Evolutionary conservation across 92 coral and sea anemone species (phyloP), one percentile per base, ranked within the genome.

Genomic region (Chrysogorgia sp.): DNA sequence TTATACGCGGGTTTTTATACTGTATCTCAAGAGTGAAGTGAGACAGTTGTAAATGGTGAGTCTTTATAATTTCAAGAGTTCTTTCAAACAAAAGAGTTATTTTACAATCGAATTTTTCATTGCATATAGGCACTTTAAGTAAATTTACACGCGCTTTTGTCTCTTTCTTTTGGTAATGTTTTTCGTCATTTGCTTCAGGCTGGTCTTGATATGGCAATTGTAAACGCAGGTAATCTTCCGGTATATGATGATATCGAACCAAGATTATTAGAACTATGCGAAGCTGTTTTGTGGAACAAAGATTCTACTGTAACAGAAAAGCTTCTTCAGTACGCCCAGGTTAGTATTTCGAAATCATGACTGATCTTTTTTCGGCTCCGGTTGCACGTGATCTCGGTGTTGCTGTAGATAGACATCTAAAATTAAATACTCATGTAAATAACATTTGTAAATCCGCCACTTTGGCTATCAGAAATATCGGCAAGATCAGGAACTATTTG

Each of bases 151-250:
- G 29, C 22, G 25, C 30, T 72, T 32, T 14, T 41, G 35, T 3
- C 45, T 0, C 21, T 47, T 10, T 14, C 41, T 7, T 43, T 0
- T 0, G 7, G 24, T 69, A 15, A 22, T 19, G 3, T 1, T 17
- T 9, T 26, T 20, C 9, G 48, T 0, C 26, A 0, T 74, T 62
- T 12, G 22, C 12, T 32, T 40, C 20, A 94, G 98, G 98, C 88
- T 85, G 98, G 98, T 33, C 88, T 94, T 52, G 98, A 94, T 62
- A 94, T 94, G 98, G 98, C 98, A 2, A 94, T 94, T 20, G 98
- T 94, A 4, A 92, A 94, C 81, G 98, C 98, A 3, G 98, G 98
- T 19, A 86, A 85, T 60, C 88, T 94, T 1, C 98, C 98, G 0
- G 88, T 94, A 10, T 94, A 94, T 82, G 98, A 91, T 30, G 98